Percentiles rank a stretch among this genome's conserved stretches.
phyloP scores from a whole-genome alignment of 2,797 vertebrate species.

The Remorina albescens region DNA sequence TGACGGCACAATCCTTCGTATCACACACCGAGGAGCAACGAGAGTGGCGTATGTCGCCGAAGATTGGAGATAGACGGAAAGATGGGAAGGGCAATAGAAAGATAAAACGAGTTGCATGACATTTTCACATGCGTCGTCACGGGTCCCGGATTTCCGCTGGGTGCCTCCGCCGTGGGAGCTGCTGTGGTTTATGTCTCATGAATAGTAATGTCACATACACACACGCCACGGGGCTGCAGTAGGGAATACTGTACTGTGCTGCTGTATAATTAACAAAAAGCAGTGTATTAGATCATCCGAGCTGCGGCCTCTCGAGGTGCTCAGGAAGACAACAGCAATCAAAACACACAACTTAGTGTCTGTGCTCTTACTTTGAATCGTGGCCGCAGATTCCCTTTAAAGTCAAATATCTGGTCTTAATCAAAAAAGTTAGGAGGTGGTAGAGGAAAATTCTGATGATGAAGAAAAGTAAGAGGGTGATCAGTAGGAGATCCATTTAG shows the following conservation, averaged over 20 bases:
- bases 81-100: slow-evolving; percentile 26
- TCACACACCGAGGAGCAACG: slow-evolving; percentile 17
- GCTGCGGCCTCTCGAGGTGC: slow-evolving; percentile 48
- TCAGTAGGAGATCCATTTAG: slow-evolving; percentile 70
- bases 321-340: slow-evolving; percentile 49
- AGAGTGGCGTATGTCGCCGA: slow-evolving; percentile 25
- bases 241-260: slow-evolving; percentile 69
- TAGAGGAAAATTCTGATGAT: slow-evolving; percentile 20
- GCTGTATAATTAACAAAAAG: slow-evolving; percentile 79
- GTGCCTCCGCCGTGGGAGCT: slow-evolving; percentile 41
- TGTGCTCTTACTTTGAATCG: slow-evolving; percentile 37
- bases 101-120: slow-evolving; percentile 67
- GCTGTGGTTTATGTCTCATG: slow-evolving; percentile 49
- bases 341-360: slow-evolving; percentile 11
- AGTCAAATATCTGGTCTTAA: slow-evolving; percentile 2
- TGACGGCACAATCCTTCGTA: not conserved
- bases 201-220: slow-evolving; percentile 63
- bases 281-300: slow-evolving; percentile 54
- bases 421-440: slow-evolving; percentile 17
- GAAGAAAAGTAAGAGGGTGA: slow-evolving; percentile 60
- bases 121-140: slow-evolving; percentile 77
- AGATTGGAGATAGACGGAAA: slow-evolving; percentile 27
- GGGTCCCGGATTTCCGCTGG: slow-evolving; percentile 62
- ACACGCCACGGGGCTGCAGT: slow-evolving; percentile 29
- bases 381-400: slow-evolving; percentile 48